Percentiles rank a stretch among this genome's conserved stretches.
Conservation (phyloP, 2,888 invertebrate species). For the Elaeidobius kamerunicus region DNA sequence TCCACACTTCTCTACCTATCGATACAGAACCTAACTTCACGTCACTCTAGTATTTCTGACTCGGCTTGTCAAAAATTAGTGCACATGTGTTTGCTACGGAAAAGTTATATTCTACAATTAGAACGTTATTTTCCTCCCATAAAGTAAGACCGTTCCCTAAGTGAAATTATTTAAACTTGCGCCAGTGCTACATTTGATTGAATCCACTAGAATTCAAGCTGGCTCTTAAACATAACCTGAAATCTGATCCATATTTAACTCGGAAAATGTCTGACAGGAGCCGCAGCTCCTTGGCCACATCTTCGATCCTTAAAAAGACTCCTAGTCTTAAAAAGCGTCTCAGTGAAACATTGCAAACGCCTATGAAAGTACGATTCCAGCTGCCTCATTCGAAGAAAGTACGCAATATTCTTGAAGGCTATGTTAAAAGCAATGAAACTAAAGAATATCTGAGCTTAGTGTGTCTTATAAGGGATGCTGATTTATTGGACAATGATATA, state of each 20-base stretch:
- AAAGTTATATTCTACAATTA: background rate
- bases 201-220: conserved; percentile 10
- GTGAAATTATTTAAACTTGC: background rate
- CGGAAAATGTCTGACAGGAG: conserved; percentile 15
- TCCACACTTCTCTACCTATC: no score
- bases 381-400: conserved; percentile 52
- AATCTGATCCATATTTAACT: conserved; percentile 8
- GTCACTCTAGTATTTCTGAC: no score
- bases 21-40: no score
- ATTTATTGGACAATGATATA: conserved; percentile 57
- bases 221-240: conserved; percentile 20
- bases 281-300: conserved; percentile 15
- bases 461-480: conserved; percentile 52
- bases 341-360: conserved; percentile 33
- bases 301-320: conserved; percentile 39
- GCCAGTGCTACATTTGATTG: background rate
- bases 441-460: conserved; percentile 55
- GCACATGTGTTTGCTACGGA: background rate
- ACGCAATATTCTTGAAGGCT: conserved; percentile 50
- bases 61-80: background rate
- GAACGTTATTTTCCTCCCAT: background rate
- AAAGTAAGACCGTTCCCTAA: background rate
- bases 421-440: conserved; percentile 45
- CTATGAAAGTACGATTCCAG: conserved; percentile 48
- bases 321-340: conserved; percentile 34